Evolutionary conservation across 2,113 vertebrate genomes (phyloP).

Genomic region (Notothenia rossii): DNA sequence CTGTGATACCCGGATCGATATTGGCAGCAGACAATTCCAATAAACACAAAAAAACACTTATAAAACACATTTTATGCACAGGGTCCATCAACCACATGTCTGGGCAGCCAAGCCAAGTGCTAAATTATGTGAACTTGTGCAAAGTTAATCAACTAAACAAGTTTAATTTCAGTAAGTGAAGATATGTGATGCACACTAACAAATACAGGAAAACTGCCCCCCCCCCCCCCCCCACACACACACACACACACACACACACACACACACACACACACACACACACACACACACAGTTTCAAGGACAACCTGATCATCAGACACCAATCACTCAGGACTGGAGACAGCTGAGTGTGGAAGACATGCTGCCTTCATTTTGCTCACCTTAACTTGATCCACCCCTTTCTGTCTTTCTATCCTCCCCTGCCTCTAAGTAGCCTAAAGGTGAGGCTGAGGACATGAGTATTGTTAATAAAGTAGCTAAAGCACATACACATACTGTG

Average conservation of each 20-base stretch:
- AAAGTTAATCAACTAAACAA: neutral
- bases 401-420: slow-evolving; percentile 4
- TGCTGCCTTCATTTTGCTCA: slow-evolving; percentile 27
- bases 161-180: neutral
- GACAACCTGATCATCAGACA: slow-evolving; percentile 45
- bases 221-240: neutral
- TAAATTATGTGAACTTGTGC: neutral
- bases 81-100: neutral
- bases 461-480: slow-evolving; percentile 12
- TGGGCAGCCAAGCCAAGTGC: neutral
- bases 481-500: neutral
- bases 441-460: slow-evolving; percentile 21
- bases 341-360: slow-evolving; percentile 31
- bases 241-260: neutral
- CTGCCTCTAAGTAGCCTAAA: neutral
- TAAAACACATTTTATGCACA: neutral
- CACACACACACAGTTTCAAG: slow-evolving; percentile 30
- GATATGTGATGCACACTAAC: neutral
- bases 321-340: slow-evolving; percentile 43
- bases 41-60: slow-evolving; percentile 17
- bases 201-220: neutral
- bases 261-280: neutral
- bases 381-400: slow-evolving; percentile 38
- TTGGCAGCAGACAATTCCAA: slow-evolving; percentile 12
- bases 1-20: slow-evolving; percentile 30